Base-by-base conservation (phyloP, 2,888 invertebrate species). In the Tinea semifulvella region DNA sequence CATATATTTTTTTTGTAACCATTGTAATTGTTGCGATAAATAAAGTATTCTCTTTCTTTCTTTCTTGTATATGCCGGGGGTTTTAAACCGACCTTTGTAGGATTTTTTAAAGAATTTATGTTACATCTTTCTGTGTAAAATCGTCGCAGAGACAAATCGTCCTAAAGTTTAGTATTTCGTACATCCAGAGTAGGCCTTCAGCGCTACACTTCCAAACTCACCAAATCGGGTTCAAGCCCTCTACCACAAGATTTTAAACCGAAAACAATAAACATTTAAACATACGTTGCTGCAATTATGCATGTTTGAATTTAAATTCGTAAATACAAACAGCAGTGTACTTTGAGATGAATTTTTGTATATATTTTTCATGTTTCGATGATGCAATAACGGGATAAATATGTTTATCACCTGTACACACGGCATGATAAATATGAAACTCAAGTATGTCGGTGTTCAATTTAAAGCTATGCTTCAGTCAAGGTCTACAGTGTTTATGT, bases 341-440 rank as follows among this genome's bases (percentile, higher is more conserved):
- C 18, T 3, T 17, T 36, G 13, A 4, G 11, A 11, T 27, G 27
- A 3, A 7, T 7, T 27, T 4, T 27, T 13, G 14, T 13, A 7
- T 4, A n/a, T 14, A 36, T 10, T 36, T n/a, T n/a, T n/a, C n/a
- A n/a, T n/a, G 17, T 22, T 56, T 54, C 58, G 57, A 55, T 68
- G 65, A 66, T 63, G 62, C 61, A 63, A 65, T 61, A 64, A 63
- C 73, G 72, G 74, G 68, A 71, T 61, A 31, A 17, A 47, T 56
- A 54, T 72, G 72, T 75, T 73, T 73, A 74, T 68, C 57, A 56
- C 61, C 59, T 57, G 51, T 53, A 56, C 58, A 56, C 56, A 57
- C 61, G 59, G 50, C 40, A 49, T 54, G 53, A 65, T 65, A 66
- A 66, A 63, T 68, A 68, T 58, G 50, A 52, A 35, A 26, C 27